Percentiles rank a stretch among this genome's conserved stretches.
Conservation (phyloP, 2,797 vertebrate species). For the Schizopygopsis pylzovi region DNA sequence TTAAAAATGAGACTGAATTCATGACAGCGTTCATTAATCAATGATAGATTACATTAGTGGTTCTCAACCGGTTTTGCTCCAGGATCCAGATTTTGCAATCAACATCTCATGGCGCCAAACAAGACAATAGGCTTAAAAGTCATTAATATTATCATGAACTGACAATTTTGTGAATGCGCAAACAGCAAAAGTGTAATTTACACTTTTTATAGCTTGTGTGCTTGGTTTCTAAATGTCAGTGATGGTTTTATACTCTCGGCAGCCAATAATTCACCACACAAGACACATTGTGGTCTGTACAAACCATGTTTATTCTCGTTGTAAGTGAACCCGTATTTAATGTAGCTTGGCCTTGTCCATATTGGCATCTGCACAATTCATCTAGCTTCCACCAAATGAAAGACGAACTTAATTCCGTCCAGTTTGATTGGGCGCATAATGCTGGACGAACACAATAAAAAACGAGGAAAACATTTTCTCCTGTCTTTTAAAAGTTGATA, state of each 20-base stretch:
- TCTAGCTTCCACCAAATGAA: neutral
- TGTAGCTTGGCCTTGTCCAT: slow-evolving; percentile 12
- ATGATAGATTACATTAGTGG: neutral
- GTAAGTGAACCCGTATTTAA: slow-evolving; percentile 29
- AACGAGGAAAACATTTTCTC: neutral
- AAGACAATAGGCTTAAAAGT: neutral
- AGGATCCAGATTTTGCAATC: neutral
- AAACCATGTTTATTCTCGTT: slow-evolving; percentile 37
- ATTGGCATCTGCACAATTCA: neutral
- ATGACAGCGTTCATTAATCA: neutral
- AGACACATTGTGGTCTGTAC: slow-evolving; percentile 16
- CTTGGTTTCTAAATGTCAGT: slow-evolving; percentile 33
- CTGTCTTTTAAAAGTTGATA: neutral
- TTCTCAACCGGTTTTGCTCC: slow-evolving; percentile 13
- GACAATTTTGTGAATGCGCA: neutral
- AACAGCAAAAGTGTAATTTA: slow-evolving; percentile 12
- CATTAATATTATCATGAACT: neutral
- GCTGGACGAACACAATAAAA: neutral
- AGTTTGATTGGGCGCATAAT: neutral
- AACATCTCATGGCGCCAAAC: neutral
- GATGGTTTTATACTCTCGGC: slow-evolving; percentile 13
- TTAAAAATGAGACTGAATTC: neutral
- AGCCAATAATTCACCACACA: slow-evolving; percentile 36
- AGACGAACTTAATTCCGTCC: neutral
- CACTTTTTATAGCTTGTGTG: slow-evolving; percentile 1